A percentile compares a stretch with the other conserved stretches of the same genome.
These are phyloP conservation scores for Nomada fucata DNA, from an alignment of 2,888 invertebrate species.

Conservation along the genomic window DNA sequence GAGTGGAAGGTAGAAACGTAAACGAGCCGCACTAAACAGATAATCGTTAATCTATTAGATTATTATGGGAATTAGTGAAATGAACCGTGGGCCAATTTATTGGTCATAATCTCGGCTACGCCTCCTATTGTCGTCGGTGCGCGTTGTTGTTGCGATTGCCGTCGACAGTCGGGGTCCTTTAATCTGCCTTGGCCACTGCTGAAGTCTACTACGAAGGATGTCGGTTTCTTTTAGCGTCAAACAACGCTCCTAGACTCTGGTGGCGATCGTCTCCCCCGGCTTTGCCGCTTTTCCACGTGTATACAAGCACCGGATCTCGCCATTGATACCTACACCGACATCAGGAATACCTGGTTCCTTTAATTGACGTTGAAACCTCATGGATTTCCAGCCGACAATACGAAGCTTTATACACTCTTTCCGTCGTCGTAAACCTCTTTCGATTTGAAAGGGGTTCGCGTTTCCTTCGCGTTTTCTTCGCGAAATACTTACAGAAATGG, in stretches of 20 bases:
- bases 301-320: conserved; percentile 58
- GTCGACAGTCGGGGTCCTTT: conserved; percentile 75
- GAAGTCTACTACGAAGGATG: conserved; percentile 71
- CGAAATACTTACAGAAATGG: background rate
- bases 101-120: conserved; percentile 82
- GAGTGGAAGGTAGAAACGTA: conserved; percentile 61
- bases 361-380: conserved; percentile 78
- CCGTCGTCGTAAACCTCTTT: conserved; percentile 33
- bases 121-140: conserved; percentile 71
- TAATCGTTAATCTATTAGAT: conserved; percentile 84
- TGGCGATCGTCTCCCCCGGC: conserved; percentile 45
- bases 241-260: conserved; percentile 45
- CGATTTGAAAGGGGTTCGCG: conserved; percentile 31
- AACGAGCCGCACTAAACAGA: conserved; percentile 83
- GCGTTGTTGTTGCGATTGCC: conserved; percentile 74
- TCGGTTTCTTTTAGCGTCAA: conserved; percentile 79
- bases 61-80: conserved; percentile 84
- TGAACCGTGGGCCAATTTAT: conserved; percentile 83
- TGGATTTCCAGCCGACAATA: conserved; percentile 58
- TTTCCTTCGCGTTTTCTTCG: conserved; percentile 3
- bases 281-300: conserved; percentile 42
- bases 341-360: conserved; percentile 73
- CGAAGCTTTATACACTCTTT: conserved; percentile 65
- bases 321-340: conserved; percentile 66
- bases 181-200: conserved; percentile 73